Percentiles rank a stretch among this genome's conserved stretches.
These are phyloP conservation scores for Epistrophe eligans DNA, from an alignment of 2,888 invertebrate genomes.

Conservation along the genomic window DNA sequence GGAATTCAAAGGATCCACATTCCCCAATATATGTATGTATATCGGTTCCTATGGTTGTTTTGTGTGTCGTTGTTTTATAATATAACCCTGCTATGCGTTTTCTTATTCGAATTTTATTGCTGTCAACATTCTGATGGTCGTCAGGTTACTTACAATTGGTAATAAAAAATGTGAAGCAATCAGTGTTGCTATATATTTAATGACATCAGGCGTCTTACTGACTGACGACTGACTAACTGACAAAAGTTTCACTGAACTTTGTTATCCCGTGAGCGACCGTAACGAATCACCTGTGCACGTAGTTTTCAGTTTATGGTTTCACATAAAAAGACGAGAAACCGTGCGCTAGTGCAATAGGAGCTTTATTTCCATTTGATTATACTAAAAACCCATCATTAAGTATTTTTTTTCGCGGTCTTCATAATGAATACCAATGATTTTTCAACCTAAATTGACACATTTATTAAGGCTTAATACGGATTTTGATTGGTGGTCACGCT, in stretches of 20 bases:
- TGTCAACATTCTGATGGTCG: slow-evolving; percentile 74
- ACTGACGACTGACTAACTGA: slow-evolving; percentile 37
- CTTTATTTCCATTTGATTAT: slow-evolving; percentile 64
- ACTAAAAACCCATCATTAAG: slow-evolving; percentile 13
- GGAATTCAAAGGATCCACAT: slow-evolving; percentile 78
- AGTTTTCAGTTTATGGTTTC: slow-evolving; percentile 61
- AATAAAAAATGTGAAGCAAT: slow-evolving; percentile 72
- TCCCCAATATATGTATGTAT: too few relatives aligned
- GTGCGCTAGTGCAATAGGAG: slow-evolving; percentile 40
- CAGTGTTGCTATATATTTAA: slow-evolving; percentile 62
- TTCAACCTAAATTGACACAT: slow-evolving; percentile 56
- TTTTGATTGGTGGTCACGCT: slow-evolving; percentile 41
- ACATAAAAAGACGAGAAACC: slow-evolving; percentile 37
- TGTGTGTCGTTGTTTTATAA: slow-evolving; percentile 31
- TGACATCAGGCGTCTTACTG: slow-evolving; percentile 56
- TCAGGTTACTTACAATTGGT: slow-evolving; percentile 71
- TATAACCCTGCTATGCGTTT: slow-evolving; percentile 29
- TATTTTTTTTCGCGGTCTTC: slow-evolving; percentile 27
- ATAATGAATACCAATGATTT: slow-evolving; percentile 22
- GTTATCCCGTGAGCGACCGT: slow-evolving; percentile 28
- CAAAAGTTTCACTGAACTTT: slow-evolving; percentile 16
- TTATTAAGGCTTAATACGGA: not conserved
- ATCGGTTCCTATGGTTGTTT: not conserved
- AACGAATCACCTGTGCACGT: slow-evolving; percentile 66
- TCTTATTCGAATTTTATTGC: slow-evolving; percentile 55